A percentile compares a stretch with the other conserved stretches of the same genome.
Conservation (phyloP, 1,140 invertebrate genomes). For the Drosophila pectinifera region DNA sequence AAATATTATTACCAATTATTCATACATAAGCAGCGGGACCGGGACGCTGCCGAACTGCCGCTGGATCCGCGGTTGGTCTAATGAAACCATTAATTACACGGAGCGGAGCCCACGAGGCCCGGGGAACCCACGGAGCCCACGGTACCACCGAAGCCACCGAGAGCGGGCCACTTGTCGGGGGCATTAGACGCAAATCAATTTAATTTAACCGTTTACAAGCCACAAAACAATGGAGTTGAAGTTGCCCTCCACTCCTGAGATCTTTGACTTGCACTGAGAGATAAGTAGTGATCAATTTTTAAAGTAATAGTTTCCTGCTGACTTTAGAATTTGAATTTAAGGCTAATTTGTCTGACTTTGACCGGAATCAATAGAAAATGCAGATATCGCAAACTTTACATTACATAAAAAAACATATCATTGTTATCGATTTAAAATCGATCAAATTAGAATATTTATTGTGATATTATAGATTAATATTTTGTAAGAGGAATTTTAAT, state of each 20-base stretch:
- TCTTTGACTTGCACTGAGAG: conserved; percentile 35
- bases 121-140: neutral
- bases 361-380: neutral
- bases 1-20: conserved; percentile 84
- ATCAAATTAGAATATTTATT: too few species aligned
- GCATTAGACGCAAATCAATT: conserved; percentile 84
- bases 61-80: conserved; percentile 71
- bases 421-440: too few species aligned
- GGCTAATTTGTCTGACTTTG: neutral
- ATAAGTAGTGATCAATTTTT: neutral
- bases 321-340: neutral
- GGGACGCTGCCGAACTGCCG: conserved; percentile 54
- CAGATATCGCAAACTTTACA: too few species aligned
- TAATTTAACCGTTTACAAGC: conserved; percentile 84
- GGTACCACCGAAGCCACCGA: conserved; percentile 35
- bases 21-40: conserved; percentile 78
- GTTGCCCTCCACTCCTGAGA: conserved; percentile 40
- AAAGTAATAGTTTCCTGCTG: too few species aligned
- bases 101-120: conserved; percentile 25
- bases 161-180: conserved; percentile 77
- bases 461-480: too few species aligned
- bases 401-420: too few species aligned
- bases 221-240: conserved; percentile 58
- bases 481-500: too few species aligned
- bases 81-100: conserved; percentile 81